Base-by-base conservation (phyloP, 2,797 vertebrate genomes). In the Gallinago stenura region DNA sequence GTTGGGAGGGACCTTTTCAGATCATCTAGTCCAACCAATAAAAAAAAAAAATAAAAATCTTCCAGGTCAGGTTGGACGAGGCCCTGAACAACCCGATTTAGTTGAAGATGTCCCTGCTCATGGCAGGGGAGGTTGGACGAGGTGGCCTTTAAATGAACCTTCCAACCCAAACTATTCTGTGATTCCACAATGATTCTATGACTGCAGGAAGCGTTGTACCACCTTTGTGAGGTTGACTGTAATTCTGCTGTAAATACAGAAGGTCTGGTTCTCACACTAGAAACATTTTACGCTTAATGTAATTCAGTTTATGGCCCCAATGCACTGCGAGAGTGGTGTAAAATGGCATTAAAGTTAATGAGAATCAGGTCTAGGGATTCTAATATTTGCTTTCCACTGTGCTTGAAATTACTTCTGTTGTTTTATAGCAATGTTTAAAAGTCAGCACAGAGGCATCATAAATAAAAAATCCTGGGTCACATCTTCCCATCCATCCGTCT, bases 291-390 rank as follows among this genome's bases (percentile, higher is more conserved):
- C 4, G 30, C 58, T 61, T 83, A 71, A 86, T 72, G 50, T 83
- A 93, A 90, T 90, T 94, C 83, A 68, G 79, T 91, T 97, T 95
- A 94, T 78, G 61, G 90, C 43, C 65, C 79, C 83, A 68, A 4
- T 25, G 69, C 45, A 69, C 57, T 37, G 72, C 41, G 45, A 83
- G 22, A 64, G 25, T 78, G 87, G 87, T 86, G 91, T 76, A 91
- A 96, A 95, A 90, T 78, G 33, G 76, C 7, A 10, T 88, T 90
- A 83, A 85, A 94, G 68, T 81, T 95, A 96, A 95, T 90, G 87
- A 95, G 85, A 88, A 95, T 93, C 91, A 93, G 88, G 73, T 50
- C 93, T 58, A 79, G 76, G 83, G 85, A 86, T 62, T 83, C 72
- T 78, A 93, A 91, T 95, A 91, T 86, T 93, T 95, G 77, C 65